Conservation (phyloP, 2,888 invertebrate genomes). For the Eupeodes latifasciatus region DNA sequence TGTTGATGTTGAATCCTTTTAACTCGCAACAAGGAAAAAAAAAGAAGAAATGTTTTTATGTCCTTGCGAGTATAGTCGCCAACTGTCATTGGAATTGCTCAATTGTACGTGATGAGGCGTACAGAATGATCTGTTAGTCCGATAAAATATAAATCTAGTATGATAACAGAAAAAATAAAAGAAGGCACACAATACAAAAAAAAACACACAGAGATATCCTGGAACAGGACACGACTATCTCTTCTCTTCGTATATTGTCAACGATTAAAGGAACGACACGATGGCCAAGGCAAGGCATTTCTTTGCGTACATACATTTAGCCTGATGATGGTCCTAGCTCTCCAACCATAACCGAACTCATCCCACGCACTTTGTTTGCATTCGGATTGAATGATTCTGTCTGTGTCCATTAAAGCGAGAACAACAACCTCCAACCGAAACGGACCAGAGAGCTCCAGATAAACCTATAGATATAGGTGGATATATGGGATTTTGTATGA, state of each 20-base stretch:
- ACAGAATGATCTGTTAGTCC: constrained; percentile 47
- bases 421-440: constrained; percentile 52
- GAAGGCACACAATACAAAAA: not conserved
- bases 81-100: constrained; percentile 73
- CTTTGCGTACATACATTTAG: constrained; percentile 11
- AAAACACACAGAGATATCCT: constrained; percentile 3
- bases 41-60: constrained; percentile 53
- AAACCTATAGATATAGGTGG: not conserved
- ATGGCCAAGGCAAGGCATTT: constrained; percentile 32
- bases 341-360: not conserved
- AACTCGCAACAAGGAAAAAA: not conserved
- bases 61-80: constrained; percentile 63
- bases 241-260: constrained; percentile 9
- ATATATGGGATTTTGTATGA: no score
- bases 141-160: constrained; percentile 9
- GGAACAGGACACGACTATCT: constrained; percentile 23
- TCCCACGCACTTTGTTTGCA: constrained; percentile 65
- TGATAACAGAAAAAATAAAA: not conserved
- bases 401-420: constrained; percentile 76
- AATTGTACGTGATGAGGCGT: constrained; percentile 74
- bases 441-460: constrained; percentile 12
- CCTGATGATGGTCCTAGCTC: constrained; percentile 7
- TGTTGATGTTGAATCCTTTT: constrained; percentile 39
- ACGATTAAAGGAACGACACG: constrained; percentile 40
- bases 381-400: constrained; percentile 72